Conservation (phyloP, 2,113 vertebrate species). For the Macrotus californicus region DNA sequence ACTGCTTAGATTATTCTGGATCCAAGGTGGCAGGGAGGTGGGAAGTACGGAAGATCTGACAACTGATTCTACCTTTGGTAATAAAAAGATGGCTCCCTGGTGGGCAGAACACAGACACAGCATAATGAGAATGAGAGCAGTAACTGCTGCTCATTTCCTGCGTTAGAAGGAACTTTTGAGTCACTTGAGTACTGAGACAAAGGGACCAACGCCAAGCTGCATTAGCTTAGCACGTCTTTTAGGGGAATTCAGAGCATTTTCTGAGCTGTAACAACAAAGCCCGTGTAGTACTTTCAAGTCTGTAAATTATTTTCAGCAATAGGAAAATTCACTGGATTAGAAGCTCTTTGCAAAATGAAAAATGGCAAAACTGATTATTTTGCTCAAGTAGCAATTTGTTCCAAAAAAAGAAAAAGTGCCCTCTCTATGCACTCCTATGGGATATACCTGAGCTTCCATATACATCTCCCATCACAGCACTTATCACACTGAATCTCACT, state of each 20-base stretch:
- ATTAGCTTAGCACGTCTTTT: background rate
- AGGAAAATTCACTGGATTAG: constrained; percentile 17
- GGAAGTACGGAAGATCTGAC: constrained; percentile 15
- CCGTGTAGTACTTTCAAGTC: background rate
- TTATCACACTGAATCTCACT: background rate
- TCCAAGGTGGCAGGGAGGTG: background rate
- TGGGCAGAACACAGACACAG: background rate
- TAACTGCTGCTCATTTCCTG: background rate
- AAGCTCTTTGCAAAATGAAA: background rate
- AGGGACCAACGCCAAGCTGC: background rate
- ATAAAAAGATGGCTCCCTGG: background rate
- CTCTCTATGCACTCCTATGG: background rate
- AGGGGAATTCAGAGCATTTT: constrained; percentile 31
- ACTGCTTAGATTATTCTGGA: constrained; percentile 24
- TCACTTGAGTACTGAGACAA: constrained; percentile 10
- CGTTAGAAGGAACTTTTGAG: background rate
- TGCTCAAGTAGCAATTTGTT: constrained; percentile 41
- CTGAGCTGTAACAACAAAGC: constrained; percentile 32
- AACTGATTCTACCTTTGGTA: background rate
- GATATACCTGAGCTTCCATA: background rate
- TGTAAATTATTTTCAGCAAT: constrained; percentile 34
- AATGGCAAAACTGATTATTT: background rate
- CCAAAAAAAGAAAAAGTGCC: constrained; percentile 31
- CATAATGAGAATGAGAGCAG: background rate
- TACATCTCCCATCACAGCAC: background rate